Base-by-base conservation (phyloP, 2,797 vertebrate genomes). In the Neoniphon sammara region DNA sequence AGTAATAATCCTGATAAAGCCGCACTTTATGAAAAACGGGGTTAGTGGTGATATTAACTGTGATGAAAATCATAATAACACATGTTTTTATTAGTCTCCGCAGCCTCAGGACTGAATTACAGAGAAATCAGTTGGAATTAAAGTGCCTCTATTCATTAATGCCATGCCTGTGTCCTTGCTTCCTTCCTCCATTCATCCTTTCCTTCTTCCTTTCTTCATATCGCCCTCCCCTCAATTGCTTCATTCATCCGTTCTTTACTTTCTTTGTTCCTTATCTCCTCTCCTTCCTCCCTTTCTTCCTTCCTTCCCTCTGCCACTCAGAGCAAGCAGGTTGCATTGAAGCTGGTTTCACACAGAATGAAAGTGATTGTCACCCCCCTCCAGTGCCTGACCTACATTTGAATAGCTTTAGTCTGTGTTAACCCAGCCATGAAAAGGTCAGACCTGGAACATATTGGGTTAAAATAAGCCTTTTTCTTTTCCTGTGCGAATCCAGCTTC, bases 401-500 rank as follows among this genome's bases (percentile, higher is more conserved):
- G 15, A 5, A 18, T 9, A 30, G 8, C 7, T 17, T 12, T 23
- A 52, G 4, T 56, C 21, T 2, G n/a, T 59, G 47, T 53, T 21
- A 12, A 54, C 49, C 20, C 12, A n/a, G 34, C 42, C 3, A 27
- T 1, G 0, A 47, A 36, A 60, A 7, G 54, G 44, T 63, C 46
- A 59, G 31, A 58, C 23, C n/a, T 20, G 11, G 25, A 23, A 7
- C 4, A 15, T 10, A 11, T 66, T 2, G 7, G 17, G 1, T 46
- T 50, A 14, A 66, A 75, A 20, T 66, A 6, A 4, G 10, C 57
- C 53, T 23, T 59, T 66, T 30, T n/a, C 23, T 20, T 50, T 44
- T 63, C 44, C 7, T 50, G 54, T 66, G 63, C 67, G 23, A 74
- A 75, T 52, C 21, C 36, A n/a, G 46, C 58, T 63, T 39, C 42